These are phyloP conservation scores for Anoplius nigerrimus DNA, from an alignment of 2,888 invertebrate species.

Conservation along the genomic window DNA sequence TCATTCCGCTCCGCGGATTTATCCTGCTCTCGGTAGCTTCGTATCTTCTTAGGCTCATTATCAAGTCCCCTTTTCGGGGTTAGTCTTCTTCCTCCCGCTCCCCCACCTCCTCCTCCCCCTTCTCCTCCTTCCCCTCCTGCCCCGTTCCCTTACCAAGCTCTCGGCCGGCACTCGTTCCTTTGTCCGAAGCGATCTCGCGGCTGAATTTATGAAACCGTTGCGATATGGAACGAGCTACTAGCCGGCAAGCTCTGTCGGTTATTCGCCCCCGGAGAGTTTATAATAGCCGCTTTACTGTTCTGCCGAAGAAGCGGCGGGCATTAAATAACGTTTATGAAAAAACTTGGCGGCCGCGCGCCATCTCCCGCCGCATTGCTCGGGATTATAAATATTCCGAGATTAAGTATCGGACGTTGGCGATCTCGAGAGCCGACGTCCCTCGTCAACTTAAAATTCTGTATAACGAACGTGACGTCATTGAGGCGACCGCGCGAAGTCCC, in stretches of 20 bases:
- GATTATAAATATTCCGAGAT: too few relatives aligned
- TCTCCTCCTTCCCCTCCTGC: constrained; percentile 12
- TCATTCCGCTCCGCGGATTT: constrained; percentile 27
- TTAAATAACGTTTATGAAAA: constrained; percentile 45
- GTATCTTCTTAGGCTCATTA: constrained; percentile 49
- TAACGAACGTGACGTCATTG: too few relatives aligned
- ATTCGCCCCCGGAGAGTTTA: constrained; percentile 52
- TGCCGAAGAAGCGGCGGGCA: constrained; percentile 43
- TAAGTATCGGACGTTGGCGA: too few relatives aligned
- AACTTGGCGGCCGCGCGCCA: constrained; percentile 6
- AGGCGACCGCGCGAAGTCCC: too few relatives aligned
- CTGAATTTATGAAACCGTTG: constrained; percentile 50
- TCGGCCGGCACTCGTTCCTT: constrained; percentile 36
- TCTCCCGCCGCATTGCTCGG: too few relatives aligned
- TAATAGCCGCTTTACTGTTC: constrained; percentile 47
- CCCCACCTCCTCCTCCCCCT: not conserved
- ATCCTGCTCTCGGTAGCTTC: constrained; percentile 32
- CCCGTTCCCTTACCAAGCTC: not conserved
- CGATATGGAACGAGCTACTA: constrained; percentile 36
- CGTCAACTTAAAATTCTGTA: too few relatives aligned
- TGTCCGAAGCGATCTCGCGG: constrained; percentile 27
- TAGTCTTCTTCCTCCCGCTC: constrained; percentile 5
- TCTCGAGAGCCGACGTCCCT: too few relatives aligned
- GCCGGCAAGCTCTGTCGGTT: constrained; percentile 35
- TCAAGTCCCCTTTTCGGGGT: constrained; percentile 24